Evolutionary conservation across 2,888 invertebrate species (phyloP).

Genomic region (Drosophila greeni): DNA sequence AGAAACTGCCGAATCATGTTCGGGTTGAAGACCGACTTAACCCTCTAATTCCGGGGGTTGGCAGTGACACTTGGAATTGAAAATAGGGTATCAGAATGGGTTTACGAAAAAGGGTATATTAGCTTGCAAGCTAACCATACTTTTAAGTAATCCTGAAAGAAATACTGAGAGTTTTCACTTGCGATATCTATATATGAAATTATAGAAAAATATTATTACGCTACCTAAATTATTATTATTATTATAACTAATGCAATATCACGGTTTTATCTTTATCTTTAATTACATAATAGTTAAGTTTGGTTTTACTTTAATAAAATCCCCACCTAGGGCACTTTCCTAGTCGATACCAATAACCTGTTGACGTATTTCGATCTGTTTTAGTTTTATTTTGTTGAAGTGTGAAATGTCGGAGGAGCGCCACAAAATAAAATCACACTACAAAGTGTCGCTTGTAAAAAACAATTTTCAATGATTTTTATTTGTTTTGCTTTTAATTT

Average conservation of each 20-base stretch:
- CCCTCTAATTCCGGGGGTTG: slow-evolving; percentile 6
- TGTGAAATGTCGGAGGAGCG: slow-evolving; percentile 9
- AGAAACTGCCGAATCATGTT: slow-evolving; percentile 31
- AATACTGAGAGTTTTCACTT: too few species aligned
- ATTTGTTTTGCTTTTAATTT: slow-evolving; percentile 18
- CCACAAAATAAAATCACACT: not conserved
- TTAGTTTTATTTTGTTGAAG: slow-evolving; percentile 5
- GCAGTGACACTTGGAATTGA: not conserved
- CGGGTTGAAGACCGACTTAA: slow-evolving; percentile 17
- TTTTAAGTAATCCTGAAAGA: not conserved
- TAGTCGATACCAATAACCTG: not conserved
- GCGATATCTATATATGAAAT: too few species aligned
- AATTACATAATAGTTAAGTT: too few species aligned
- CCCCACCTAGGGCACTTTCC: not conserved
- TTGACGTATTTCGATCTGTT: slow-evolving; percentile 1
- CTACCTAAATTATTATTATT: too few species aligned
- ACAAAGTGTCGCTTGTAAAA: slow-evolving; percentile 25
- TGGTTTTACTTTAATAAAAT: too few species aligned
- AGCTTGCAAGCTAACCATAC: not conserved
- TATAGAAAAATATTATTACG: too few species aligned
- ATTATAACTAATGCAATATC: too few species aligned
- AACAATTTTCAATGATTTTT: slow-evolving; percentile 18
- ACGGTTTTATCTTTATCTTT: too few species aligned
- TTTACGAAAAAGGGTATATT: not conserved
- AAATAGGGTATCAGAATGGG: not conserved